Conservation (phyloP, 2,797 vertebrate genomes). For the Manis crassicaudata region DNA sequence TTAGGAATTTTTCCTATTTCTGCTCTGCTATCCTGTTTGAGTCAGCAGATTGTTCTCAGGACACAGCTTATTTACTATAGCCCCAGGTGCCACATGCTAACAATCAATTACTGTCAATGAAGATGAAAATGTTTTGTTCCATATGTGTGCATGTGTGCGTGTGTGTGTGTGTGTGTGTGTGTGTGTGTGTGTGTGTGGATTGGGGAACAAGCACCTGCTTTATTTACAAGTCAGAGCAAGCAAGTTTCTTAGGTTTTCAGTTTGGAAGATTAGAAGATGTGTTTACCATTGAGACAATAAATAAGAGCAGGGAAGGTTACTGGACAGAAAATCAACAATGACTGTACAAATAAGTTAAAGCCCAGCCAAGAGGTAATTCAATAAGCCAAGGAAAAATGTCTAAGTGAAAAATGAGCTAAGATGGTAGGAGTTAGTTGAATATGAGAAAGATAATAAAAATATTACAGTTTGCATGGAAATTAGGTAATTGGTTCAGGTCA, state of each 20-base stretch:
- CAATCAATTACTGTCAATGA: background rate
- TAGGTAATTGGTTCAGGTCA: background rate
- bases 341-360: background rate
- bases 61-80: background rate
- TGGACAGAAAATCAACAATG: background rate
- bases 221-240: background rate
- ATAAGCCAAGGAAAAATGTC: background rate
- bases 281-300: background rate
- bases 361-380: background rate
- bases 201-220: background rate
- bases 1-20: background rate
- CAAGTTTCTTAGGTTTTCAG: background rate
- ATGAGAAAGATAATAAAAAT: background rate
- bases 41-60: background rate
- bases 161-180: background rate
- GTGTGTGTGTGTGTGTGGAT: accelerated
- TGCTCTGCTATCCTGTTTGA: background rate
- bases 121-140: background rate
- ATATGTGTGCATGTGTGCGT: background rate
- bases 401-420: background rate
- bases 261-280: background rate
- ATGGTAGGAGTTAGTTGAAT: background rate
- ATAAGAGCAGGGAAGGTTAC: background rate
- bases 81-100: background rate
- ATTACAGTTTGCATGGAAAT: background rate